A percentile compares a stretch with the other conserved stretches of the same genome.
Conservation (phyloP, 92 coral and sea anemone species). For the Palythoa heliodiscus region DNA sequence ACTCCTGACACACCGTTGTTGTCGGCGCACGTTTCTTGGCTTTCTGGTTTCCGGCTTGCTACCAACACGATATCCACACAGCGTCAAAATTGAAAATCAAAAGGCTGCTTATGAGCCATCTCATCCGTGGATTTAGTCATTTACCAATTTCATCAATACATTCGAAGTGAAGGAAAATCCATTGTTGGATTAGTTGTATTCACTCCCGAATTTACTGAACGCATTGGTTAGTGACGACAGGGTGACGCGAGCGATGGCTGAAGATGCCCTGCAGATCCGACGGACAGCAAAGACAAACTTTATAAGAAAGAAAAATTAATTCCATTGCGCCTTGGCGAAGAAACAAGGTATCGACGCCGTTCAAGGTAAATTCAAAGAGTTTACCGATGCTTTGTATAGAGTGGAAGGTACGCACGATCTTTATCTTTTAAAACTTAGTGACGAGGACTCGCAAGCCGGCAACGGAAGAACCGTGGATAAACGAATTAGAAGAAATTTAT, state of each 20-base stretch:
- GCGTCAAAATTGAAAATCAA: too few relatives aligned
- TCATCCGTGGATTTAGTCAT: too few relatives aligned
- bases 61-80: background rate
- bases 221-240: too few relatives aligned
- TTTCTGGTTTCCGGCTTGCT: background rate
- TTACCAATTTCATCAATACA: too few relatives aligned
- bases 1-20: too few relatives aligned
- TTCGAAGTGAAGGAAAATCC: too few relatives aligned
- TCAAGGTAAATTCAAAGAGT: conserved; percentile 15
- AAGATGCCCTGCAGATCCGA: background rate
- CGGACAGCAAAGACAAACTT: background rate
- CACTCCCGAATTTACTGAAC: too few relatives aligned
- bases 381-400: background rate
- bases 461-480: too few relatives aligned
- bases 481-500: too few relatives aligned
- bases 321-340: background rate
- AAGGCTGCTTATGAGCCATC: too few relatives aligned
- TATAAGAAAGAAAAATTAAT: background rate
- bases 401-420: conserved; percentile 25
- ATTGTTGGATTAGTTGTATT: too few relatives aligned
- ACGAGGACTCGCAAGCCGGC: too few relatives aligned
- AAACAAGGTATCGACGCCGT: background rate
- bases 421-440: background rate
- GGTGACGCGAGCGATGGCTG: background rate
- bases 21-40: background rate